These are phyloP conservation scores for Anguilla megastoma DNA, from an alignment of 2,797 vertebrate genomes.

Conservation along the genomic window DNA sequence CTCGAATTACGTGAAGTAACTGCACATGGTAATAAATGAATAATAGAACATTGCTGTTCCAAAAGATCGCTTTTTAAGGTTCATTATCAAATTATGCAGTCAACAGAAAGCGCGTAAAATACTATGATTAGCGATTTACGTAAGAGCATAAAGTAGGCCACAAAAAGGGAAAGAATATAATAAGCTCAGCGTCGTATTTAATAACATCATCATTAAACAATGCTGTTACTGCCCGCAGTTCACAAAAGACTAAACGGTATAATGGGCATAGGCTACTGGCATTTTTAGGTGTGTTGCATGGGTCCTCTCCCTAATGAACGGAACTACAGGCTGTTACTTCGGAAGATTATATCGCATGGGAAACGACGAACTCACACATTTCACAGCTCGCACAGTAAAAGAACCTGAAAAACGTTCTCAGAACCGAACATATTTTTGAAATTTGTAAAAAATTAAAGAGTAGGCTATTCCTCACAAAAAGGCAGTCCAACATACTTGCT, in stretches of 20 bases:
- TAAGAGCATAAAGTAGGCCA: background rate
- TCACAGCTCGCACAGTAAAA: background rate
- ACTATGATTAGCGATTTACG: background rate
- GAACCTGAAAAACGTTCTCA: background rate
- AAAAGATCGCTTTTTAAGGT: background rate
- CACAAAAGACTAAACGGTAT: background rate
- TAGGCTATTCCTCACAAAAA: background rate
- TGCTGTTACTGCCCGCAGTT: background rate
- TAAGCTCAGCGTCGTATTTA: background rate
- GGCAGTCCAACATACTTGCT: background rate
- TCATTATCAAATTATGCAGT: background rate
- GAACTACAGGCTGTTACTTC: background rate
- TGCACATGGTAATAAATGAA: background rate
- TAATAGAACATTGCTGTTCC: background rate
- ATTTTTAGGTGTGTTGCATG: background rate
- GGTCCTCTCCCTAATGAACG: background rate
- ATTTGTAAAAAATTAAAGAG: background rate
- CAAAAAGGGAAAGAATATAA: background rate
- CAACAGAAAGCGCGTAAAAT: background rate
- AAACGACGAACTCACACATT: background rate
- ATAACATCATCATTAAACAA: background rate
- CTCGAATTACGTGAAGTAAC: background rate
- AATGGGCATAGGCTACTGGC: background rate
- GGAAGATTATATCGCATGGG: background rate
- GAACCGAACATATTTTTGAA: background rate